These are phyloP conservation scores for Pterocles orientalis DNA, from an alignment of 2,113 vertebrate genomes.

Conservation along the genomic window DNA sequence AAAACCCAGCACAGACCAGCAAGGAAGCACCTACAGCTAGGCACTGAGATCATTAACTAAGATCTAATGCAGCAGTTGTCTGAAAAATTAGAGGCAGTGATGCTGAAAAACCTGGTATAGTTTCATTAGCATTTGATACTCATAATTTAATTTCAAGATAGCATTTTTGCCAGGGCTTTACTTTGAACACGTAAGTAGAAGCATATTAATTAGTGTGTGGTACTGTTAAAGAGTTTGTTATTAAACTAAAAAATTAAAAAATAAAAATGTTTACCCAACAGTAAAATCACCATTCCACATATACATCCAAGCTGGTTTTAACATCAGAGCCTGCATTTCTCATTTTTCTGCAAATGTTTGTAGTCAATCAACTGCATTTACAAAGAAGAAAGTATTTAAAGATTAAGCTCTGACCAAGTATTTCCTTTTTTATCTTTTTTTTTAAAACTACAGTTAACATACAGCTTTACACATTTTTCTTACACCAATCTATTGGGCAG, in stretches of 20 bases:
- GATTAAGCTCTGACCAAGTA: not conserved
- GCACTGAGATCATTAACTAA: constrained; percentile 51
- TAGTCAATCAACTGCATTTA: not conserved
- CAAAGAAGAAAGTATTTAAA: not conserved
- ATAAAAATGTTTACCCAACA: not conserved
- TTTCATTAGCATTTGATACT: constrained; percentile 34
- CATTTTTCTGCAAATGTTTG: not conserved
- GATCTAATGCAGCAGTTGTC: constrained; percentile 65
- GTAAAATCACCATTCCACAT: not conserved
- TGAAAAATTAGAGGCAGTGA: constrained; percentile 51
- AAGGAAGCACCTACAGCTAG: constrained; percentile 57
- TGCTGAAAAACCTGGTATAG: constrained; percentile 47
- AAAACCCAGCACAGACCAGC: not conserved
- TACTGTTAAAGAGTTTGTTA: not conserved
- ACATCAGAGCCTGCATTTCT: not conserved
- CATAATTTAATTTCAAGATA: not conserved
- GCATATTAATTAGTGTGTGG: not conserved
- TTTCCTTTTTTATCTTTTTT: not conserved
- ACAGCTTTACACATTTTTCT: not conserved
- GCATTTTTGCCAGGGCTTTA: not conserved
- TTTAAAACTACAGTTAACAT: not conserved
- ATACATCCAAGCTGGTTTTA: not conserved
- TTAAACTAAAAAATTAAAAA: not conserved
- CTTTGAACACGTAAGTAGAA: not conserved
- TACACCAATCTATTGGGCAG: not conserved